Base-by-base conservation (phyloP, 2,797 vertebrate genomes). In the Acanthurus tractus region DNA sequence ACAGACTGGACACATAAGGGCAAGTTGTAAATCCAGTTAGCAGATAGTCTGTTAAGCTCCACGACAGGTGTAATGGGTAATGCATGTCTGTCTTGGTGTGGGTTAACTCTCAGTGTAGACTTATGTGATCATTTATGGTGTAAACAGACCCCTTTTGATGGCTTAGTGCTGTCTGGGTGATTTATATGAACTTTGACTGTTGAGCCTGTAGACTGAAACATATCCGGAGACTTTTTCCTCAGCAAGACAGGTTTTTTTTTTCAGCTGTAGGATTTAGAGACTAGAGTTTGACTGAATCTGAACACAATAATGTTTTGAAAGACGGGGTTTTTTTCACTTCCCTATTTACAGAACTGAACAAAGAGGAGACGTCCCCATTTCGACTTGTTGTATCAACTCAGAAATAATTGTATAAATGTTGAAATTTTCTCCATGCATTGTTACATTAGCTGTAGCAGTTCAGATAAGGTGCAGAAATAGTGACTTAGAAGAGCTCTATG, bases 11-110 rank as follows among this genome's bases (percentile, higher is more conserved):
- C 66, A 25, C 81, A 73, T 56, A 55, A 74, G 76, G 76, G 53
- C 84, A 88, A 79, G 72, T 86, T 58, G 80, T 50, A 76, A 78
- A 91, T 90, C 92, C 79, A 48, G 82, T 91, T 79, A 91, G 85
- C 3, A 36, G 87, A 64, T 76, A 72, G 86, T 75, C 85, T 63
- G 44, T 74, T 90, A 92, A 93, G 80, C 85, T 84, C 65, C 68
- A 45, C 69, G 6, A 87, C 92, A 93, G 90, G 92, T 93, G 94
- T 90, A 89, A 86, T 84, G 84, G 76, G 78, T 79, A 83, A 76
- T 73, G 69, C 64, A 8, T 82, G 82, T 88, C 71, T 82, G 79
- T 58, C 67, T 58, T 63, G 71, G 76, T 57, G 8, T 58, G 76
- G 83, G 73, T 85, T 81, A 76, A 87, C 64, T 67, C 63, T 13